A percentile compares a stretch with the other conserved stretches of the same genome.
These are phyloP conservation scores for Rhopalosiphum padi DNA, from an alignment of 1,140 invertebrate genomes.

Conservation along the genomic window DNA sequence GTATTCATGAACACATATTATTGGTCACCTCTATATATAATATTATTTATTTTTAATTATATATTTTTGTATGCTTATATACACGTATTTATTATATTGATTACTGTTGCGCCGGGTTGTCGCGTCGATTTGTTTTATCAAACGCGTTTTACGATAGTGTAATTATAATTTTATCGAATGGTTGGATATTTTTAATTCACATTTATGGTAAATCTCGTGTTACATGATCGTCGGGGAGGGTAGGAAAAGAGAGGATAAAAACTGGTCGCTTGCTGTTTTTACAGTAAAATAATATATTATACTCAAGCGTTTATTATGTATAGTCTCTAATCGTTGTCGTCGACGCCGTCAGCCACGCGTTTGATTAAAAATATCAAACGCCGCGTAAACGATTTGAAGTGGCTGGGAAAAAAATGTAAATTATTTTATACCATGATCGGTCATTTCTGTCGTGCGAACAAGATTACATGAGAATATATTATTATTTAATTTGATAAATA, in stretches of 20 bases:
- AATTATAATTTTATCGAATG: neutral
- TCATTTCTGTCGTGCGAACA: constrained; percentile 46
- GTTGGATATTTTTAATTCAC: neutral
- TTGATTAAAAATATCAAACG: constrained; percentile 42
- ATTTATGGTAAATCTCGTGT: neutral
- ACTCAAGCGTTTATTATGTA: neutral
- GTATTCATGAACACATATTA: neutral
- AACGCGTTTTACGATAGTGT: neutral
- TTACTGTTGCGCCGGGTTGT: too few species aligned
- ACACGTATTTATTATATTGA: neutral
- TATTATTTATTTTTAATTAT: neutral
- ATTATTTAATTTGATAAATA: constrained; percentile 18
- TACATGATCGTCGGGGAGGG: neutral
- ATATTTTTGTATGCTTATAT: too few species aligned
- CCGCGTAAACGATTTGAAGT: neutral
- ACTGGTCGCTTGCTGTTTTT: constrained; percentile 14
- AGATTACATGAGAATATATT: constrained; percentile 1
- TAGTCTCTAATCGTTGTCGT: neutral
- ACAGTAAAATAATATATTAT: neutral
- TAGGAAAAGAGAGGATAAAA: neutral
- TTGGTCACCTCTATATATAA: neutral
- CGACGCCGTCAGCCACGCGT: constrained; percentile 1
- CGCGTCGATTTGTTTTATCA: neutral
- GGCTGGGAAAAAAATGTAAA: constrained; percentile 29
- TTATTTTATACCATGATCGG: constrained; percentile 37